Base-by-base conservation (phyloP, 2,113 vertebrate species). In the Paradisaea rubra region DNA sequence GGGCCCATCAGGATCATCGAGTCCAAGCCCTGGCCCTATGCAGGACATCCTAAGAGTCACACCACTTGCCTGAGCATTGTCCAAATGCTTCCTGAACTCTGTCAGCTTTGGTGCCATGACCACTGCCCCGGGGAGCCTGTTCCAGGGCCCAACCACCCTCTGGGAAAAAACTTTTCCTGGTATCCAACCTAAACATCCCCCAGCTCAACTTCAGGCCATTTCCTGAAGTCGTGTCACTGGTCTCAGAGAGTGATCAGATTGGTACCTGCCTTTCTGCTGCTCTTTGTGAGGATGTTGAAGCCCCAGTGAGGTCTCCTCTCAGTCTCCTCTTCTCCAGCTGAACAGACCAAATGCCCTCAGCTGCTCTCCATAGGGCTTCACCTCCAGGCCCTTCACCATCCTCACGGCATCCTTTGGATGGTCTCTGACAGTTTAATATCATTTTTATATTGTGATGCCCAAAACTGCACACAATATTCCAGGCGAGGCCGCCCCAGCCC, bases 281-380 rank as follows among this genome's bases (percentile, higher is more conserved):
- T 11, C 21, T 13, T n/a, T 28, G 20, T 11, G 25, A 74, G 31
- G 35, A 65, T 57, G 20, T 9, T 57, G 42, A 41, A 57, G 42
- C 20, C 15, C 5, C 13, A 28, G 1, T 6, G 30, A 49, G 10
- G 15, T 12, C 42, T 84, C 23, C 12, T 8, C 23, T 65, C 60
- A 30, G 19, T 11, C 24, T 47, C 18, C 17, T 65, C 22, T 56
- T 42, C 28, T 44, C 57, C 28, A 41, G 30, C 18, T 56, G 42
- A 65, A 41, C 12, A n/a, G 7, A 73, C 11, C 4, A 60, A 42
- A 33, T n/a, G 27, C 4, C 39, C 22, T 47, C n/a, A n/a, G 23
- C 12, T 1, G 1, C 50, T 15, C 23, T 9, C 10, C 8, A 14
- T 0, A n/a, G 10, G 9, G 35, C 28, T 59, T 59, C 28, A 18